Conservation (phyloP, 1,140 invertebrate species). For the Cryptotermes secundus region DNA sequence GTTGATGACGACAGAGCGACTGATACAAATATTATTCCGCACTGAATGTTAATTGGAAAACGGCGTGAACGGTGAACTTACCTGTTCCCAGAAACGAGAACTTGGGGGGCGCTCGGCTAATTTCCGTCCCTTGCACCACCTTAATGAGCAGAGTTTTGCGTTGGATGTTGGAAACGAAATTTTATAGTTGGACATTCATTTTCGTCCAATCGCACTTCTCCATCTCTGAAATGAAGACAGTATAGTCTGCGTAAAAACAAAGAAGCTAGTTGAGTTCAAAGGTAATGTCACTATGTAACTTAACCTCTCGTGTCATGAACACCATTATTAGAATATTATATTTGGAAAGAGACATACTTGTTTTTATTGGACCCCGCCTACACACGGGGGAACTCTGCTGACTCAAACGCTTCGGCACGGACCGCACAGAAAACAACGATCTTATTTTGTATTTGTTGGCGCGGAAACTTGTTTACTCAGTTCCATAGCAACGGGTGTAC, state of each 20-base stretch:
- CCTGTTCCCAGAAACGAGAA: background rate
- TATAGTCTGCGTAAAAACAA: background rate
- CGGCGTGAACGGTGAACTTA: too few relatives aligned
- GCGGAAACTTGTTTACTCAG: too few relatives aligned
- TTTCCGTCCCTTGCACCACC: background rate
- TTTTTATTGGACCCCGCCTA: too few relatives aligned
- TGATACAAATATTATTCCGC: background rate
- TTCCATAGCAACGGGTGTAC: too few relatives aligned
- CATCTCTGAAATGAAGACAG: slow-evolving; percentile 19
- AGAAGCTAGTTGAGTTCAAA: background rate
- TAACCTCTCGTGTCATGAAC: too few relatives aligned
- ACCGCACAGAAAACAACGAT: too few relatives aligned
- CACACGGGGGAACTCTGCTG: too few relatives aligned
- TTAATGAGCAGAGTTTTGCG: background rate
- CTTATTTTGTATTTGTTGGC: too few relatives aligned
- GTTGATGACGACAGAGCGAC: background rate
- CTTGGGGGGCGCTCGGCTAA: background rate
- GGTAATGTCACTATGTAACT: too few relatives aligned
- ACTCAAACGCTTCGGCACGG: too few relatives aligned
- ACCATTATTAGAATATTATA: too few relatives aligned
- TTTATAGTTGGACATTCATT: background rate
- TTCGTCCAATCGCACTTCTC: background rate
- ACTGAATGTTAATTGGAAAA: background rate
- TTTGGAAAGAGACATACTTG: too few relatives aligned
- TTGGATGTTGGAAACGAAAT: slow-evolving; percentile 12